Evolutionary conservation across 2,113 vertebrate genomes (phyloP).

Genomic region (Apodemus speciosus): DNA sequence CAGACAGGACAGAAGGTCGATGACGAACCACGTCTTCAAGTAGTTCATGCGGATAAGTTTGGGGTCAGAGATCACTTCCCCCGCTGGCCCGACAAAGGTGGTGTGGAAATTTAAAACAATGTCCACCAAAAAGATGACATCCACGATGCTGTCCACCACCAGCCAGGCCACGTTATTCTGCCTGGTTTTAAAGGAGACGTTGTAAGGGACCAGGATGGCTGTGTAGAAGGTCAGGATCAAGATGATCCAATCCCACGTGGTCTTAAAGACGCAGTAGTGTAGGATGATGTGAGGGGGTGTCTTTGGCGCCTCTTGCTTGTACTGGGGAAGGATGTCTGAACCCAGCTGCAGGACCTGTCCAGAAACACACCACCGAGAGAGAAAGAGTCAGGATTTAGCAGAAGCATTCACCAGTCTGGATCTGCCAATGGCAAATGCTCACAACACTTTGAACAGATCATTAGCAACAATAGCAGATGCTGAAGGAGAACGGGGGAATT

Average conservation of each 20-base stretch:
- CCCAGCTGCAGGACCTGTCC: slow-evolving; percentile 95
- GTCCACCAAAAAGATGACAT: slow-evolving; percentile 97
- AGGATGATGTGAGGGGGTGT: slow-evolving; percentile 98
- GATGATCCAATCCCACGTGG: slow-evolving; percentile 99
- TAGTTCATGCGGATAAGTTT: slow-evolving; percentile 99
- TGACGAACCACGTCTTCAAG: slow-evolving; percentile 98
- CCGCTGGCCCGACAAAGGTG: slow-evolving; percentile 96
- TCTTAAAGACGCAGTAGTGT: slow-evolving; percentile 98
- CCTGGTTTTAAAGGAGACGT: slow-evolving; percentile 98
- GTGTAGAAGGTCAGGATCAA: slow-evolving; percentile 99
- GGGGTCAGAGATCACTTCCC: slow-evolving; percentile 97
- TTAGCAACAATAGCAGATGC: neutral
- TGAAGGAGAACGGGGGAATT: neutral
- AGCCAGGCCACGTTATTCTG: slow-evolving; percentile 99
- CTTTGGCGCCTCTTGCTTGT: slow-evolving; percentile 98
- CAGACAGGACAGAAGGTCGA: slow-evolving; percentile 96
- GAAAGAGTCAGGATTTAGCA: neutral
- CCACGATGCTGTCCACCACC: slow-evolving; percentile 97
- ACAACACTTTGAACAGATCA: neutral
- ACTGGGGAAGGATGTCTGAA: slow-evolving; percentile 97
- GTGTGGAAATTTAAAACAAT: slow-evolving; percentile 99
- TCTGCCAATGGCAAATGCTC: neutral
- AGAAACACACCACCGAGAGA: slow-evolving; percentile 71
- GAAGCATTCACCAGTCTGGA: neutral
- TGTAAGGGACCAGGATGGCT: slow-evolving; percentile 98